Conservation (phyloP, 2,113 vertebrate species). For the Mixornis gularis region DNA sequence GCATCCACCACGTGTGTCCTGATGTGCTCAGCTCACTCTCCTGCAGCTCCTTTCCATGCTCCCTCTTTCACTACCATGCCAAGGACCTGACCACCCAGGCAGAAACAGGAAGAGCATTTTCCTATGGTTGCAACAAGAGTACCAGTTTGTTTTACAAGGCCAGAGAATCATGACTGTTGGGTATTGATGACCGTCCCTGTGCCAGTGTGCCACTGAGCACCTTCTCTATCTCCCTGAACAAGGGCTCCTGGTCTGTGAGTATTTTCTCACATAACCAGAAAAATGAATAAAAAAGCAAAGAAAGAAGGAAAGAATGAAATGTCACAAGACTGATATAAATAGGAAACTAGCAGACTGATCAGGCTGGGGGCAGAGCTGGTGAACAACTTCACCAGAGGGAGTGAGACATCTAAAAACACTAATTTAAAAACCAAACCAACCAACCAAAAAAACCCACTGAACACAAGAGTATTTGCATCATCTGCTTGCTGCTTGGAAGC, state of each 20-base stretch:
- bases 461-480: not conserved
- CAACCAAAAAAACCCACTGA: not conserved
- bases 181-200: not conserved
- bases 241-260: not conserved
- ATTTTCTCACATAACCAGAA: not conserved
- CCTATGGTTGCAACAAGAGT: not conserved
- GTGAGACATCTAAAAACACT: not conserved
- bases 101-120: not conserved
- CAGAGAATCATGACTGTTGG: not conserved
- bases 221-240: not conserved
- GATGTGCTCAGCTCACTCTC: not conserved
- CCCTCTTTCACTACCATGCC: not conserved
- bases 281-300: not conserved
- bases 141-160: not conserved
- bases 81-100: not conserved
- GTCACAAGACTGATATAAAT: not conserved
- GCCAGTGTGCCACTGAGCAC: not conserved
- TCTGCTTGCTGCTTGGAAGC: not conserved
- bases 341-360: not conserved
- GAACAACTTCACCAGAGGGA: not conserved
- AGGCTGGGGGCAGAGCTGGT: not conserved
- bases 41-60: not conserved
- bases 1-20: accelerated
- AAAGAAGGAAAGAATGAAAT: not conserved
- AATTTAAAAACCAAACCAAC: not conserved